A percentile compares a stretch with the other conserved stretches of the same genome.
These are phyloP conservation scores for Ianthella basta DNA, from an alignment of 37 sponge, comb jelly and placozoan genomes.

Conservation along the genomic window DNA sequence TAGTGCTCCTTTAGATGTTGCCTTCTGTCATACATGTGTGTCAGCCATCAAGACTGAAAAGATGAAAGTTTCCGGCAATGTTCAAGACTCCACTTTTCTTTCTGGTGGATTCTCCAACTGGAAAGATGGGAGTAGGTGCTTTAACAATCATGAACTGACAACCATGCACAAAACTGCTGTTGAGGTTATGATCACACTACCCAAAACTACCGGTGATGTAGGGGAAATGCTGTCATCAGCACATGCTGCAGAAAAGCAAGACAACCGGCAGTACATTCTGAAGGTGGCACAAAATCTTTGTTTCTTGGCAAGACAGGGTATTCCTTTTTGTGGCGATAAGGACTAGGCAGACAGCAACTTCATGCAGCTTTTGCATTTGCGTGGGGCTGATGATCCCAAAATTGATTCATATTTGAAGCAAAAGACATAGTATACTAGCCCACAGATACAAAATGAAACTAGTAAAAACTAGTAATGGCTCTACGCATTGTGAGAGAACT, in stretches of 20 bases:
- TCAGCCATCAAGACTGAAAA: background rate
- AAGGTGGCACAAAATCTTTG: background rate
- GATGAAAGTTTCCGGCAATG: constrained; percentile 2
- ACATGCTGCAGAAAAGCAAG: background rate
- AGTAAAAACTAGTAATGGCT: constrained; percentile 44
- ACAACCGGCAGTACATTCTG: background rate
- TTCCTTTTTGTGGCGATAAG: constrained; percentile 38
- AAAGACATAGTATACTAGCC: constrained; percentile 7
- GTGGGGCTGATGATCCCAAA: constrained; percentile 10
- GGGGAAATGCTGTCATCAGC: constrained; percentile 47
- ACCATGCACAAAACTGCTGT: constrained; percentile 58
- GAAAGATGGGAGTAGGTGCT: constrained; percentile 52
- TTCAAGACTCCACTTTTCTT: constrained; percentile 24
- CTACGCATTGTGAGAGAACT: constrained; percentile 4
- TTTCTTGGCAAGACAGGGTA: constrained; percentile 47
- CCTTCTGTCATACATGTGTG: background rate
- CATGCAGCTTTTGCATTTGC: constrained; percentile 32
- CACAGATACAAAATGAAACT: constrained; percentile 57
- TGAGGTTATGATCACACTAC: constrained; percentile 49
- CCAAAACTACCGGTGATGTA: constrained; percentile 53
- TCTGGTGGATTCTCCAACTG: constrained; percentile 45
- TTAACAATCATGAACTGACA: constrained; percentile 54
- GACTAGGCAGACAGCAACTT: constrained; percentile 41
- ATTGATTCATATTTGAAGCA: background rate
- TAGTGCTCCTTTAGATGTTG: background rate